Evolutionary conservation across 2,797 vertebrate species (phyloP).

Genomic region (Enteromius radiatus): DNA sequence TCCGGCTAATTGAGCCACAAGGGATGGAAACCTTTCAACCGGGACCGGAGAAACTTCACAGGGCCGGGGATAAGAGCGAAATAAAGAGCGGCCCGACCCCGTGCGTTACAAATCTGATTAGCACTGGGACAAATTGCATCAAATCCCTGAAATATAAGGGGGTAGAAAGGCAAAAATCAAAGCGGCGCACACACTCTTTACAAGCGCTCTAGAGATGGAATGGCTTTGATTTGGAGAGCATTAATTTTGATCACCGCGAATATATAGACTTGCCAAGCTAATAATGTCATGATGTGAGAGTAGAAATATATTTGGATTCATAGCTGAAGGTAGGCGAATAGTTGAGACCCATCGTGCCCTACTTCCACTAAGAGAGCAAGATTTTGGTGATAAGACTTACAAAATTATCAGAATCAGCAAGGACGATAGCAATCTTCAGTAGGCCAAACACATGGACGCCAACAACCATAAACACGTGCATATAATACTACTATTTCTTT

Average conservation of each 20-base stretch:
- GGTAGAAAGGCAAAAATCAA: constrained; percentile 72
- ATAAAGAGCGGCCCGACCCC: constrained; percentile 55
- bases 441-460: not conserved
- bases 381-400: not conserved
- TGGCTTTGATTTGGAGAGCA: constrained; percentile 49
- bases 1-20: constrained; percentile 95
- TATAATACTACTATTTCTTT: not conserved
- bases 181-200: constrained; percentile 61
- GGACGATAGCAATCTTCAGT: not conserved
- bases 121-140: constrained; percentile 79
- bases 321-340: constrained; percentile 19
- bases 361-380: not conserved
- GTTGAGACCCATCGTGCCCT: constrained; percentile 17
- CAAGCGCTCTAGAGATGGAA: constrained; percentile 64
- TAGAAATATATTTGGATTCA: constrained; percentile 7
- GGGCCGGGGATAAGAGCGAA: constrained; percentile 64
- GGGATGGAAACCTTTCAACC: constrained; percentile 85
- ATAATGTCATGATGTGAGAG: constrained; percentile 27
- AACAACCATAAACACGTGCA: not conserved
- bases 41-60: constrained; percentile 77
- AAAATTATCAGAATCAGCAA: not conserved
- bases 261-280: constrained; percentile 36
- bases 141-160: constrained; percentile 73
- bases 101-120: constrained; percentile 79
- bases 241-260: constrained; percentile 59